These are phyloP conservation scores for Bembecia ichneumoniformis DNA, from an alignment of 2,888 invertebrate species.

Conservation along the genomic window DNA sequence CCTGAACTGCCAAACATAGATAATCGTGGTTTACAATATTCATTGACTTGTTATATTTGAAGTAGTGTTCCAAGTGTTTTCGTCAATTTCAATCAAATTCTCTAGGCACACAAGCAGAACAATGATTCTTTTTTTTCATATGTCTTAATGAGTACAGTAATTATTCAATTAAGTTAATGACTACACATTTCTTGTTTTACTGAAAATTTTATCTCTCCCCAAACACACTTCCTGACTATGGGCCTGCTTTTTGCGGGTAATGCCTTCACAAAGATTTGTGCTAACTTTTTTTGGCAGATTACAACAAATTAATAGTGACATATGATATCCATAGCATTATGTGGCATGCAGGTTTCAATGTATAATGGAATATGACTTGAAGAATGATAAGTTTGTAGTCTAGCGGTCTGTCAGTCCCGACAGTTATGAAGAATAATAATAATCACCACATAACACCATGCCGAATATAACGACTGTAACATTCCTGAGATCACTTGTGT, in stretches of 20 bases:
- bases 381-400: conserved; percentile 9
- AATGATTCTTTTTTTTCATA: no score
- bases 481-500: not conserved
- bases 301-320: conserved; percentile 34
- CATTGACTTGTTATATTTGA: no score
- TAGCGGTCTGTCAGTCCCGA: not conserved
- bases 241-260: conserved; percentile 7
- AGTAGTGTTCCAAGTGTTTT: no score
- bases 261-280: conserved; percentile 55
- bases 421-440: not conserved
- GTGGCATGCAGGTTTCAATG: conserved; percentile 53
- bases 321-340: conserved; percentile 60
- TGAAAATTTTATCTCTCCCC: no score
- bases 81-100: no score
- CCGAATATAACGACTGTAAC: conserved; percentile 28
- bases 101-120: no score
- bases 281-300: conserved; percentile 53
- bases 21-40: no score
- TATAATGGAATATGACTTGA: conserved; percentile 20
- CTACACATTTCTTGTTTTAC: no score
- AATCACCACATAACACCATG: conserved; percentile 68
- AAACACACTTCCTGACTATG: no score
- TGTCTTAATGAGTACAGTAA: no score
- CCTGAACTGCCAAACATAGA: no score
- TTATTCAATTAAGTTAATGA: no score